Conservation (phyloP, 2,113 vertebrate genomes). For the Holacanthus passer region DNA sequence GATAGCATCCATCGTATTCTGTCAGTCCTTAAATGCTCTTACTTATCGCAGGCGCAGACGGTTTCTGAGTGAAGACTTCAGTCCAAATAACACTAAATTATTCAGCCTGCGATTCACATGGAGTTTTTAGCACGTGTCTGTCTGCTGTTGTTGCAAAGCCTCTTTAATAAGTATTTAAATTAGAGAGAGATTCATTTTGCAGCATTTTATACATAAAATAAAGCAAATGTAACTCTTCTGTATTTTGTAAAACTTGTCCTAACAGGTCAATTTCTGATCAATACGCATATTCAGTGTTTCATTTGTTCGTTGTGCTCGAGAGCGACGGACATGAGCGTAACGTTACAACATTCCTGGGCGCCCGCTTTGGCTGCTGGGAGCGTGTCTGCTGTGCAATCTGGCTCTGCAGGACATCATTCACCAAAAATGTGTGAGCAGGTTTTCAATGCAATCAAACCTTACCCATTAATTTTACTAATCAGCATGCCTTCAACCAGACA, state of each 20-base stretch:
- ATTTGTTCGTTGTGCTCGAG: neutral
- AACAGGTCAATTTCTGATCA: neutral
- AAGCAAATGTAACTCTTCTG: neutral
- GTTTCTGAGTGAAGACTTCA: slow-evolving; percentile 33
- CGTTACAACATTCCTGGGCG: slow-evolving; percentile 33
- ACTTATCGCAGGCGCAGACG: slow-evolving; percentile 8
- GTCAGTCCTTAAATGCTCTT: slow-evolving; percentile 44
- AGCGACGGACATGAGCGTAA: slow-evolving; percentile 10
- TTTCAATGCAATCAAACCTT: slow-evolving; percentile 66
- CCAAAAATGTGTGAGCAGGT: slow-evolving; percentile 22
- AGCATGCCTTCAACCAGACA: slow-evolving; percentile 54
- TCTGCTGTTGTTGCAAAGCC: neutral
- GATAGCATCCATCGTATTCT: slow-evolving; percentile 33
- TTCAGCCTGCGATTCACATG: slow-evolving; percentile 40
- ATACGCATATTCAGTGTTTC: neutral
- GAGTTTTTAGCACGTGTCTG: neutral
- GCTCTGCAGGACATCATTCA: slow-evolving; percentile 35
- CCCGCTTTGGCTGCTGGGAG: slow-evolving; percentile 36
- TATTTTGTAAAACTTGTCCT: neutral
- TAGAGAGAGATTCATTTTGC: neutral
- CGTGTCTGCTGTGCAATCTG: slow-evolving; percentile 34
- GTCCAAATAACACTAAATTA: slow-evolving; percentile 33
- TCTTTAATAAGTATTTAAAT: neutral
- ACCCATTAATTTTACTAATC: slow-evolving; percentile 64
- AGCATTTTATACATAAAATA: neutral